Base-by-base conservation (phyloP, 1,140 invertebrate genomes). In the Brachionus calyciflorus region DNA sequence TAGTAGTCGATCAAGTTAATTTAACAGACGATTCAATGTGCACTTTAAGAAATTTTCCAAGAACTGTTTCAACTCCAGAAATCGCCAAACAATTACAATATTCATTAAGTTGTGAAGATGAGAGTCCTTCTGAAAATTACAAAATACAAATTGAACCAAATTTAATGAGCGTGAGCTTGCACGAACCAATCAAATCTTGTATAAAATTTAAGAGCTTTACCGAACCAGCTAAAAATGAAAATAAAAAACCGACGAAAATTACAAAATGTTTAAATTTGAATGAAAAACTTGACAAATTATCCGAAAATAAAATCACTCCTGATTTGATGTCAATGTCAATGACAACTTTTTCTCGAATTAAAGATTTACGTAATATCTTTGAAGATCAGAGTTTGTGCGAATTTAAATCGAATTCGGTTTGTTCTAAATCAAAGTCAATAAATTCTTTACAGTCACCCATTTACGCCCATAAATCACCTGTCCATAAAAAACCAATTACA, bases 311-410 rank as follows among this genome's bases (percentile, higher is more conserved):
- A n/a, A 37, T 60, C 28, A 19, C 19, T 53, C 12, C 55, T 3
- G 33, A 60, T 1, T 33, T 60, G 3, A 28, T 60, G 30, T 60
- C 55, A 19, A 12, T 19, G 7, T 60, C 55, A 19, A 60, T 60
- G 55, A 60, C 28, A 5, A 60, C 28, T 17, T 60, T 60, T 60
- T 60, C 60, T 24, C 28, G 60, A 44, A 65, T 65, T 65, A 65
- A 41, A 41, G 44, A 65, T 24, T 65, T 65, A 44, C 24, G 40
- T 7, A 65, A 44, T 28, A 65, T 44, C 12, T 65, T 65, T 44
- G 60, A 65, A 28, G 60, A 65, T 10, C 10, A 44, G 26, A 26
- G 21, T 26, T n/a, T n/a, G n/a, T n/a, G n/a, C n/a, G 17, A 44
- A 7, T 9, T 19, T 12, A 17, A 65, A 65, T 41, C 3, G 10